Base-by-base conservation (phyloP, 2,888 invertebrate species). In the Tetramorium bicarinatum region DNA sequence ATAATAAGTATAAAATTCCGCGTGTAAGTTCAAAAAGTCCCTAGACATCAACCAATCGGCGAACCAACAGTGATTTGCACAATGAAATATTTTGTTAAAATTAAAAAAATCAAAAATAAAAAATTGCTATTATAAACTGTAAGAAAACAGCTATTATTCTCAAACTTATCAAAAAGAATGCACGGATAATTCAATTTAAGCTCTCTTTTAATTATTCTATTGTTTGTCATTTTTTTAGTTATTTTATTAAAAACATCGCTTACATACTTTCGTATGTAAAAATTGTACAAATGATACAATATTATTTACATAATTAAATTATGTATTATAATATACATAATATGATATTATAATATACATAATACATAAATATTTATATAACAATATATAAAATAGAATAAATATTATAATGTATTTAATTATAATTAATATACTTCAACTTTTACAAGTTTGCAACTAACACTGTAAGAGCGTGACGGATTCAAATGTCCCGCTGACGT, bases 61-160 rank as follows among this genome's bases (percentile, higher is more conserved):
- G 13, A 66, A 44, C 3, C 8, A 66, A 44, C 49, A 25, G 15
- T 44, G 29, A 21, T 18, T 69, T 49, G 7, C 29, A 49, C 15
- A 34, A 49, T 15, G 1, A 69, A 52, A 69, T 11, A 69, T 49
- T 49, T 49, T 47, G 4, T 67, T 29, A 1, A 67, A 67, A 9
- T 29, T 67, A 6, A n/a, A 69, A n/a, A 69, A 69, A 49, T 69
- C 13, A 49, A 67, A 67, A 67, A 47, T 29, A 29, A 18, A 44
- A 11, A 34, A 11, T 25, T 67, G 21, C 9, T 47, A 54, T 25
- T 21, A 44, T 41, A 6, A 47, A 18, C 18, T 29, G 9, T 52
- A n/a, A 69, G 34, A 66, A 29, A 47, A 9, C 0, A 15, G 2
- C 21, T 47, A 29, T 67, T 66, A 25, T 44, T 66, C 0, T 47